Base-by-base conservation (phyloP, 2,113 vertebrate genomes). In the Atrichornis clamosus region DNA sequence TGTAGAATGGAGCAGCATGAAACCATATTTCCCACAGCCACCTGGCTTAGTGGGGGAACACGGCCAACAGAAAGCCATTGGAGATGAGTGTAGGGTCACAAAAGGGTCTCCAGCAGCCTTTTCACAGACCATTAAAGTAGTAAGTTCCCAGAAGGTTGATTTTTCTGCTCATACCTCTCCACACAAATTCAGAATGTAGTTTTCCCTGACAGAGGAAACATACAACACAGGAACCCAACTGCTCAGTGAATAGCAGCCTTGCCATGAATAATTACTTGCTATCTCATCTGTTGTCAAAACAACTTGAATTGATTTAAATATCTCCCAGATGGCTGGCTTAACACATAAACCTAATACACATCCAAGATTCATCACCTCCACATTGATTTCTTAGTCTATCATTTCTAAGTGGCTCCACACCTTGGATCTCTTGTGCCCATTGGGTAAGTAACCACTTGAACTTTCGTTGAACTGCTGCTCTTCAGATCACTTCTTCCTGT, bases 21-120 rank as follows among this genome's bases (percentile, higher is more conserved):
- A 91, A 69, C 21, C 4, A 1, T 86, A 53, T 96, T 96, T 96
- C 95, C 92, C 95, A 95, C 82, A 94, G 79, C 52, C 92, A 96
- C 95, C 95, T 96, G 96, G 72, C 63, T 92, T 56, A 75, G 13
- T 56, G 32, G 49, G 42, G 84, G 79, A 94, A 46, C 24, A 65
- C 62, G 35, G 72, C 89, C 93, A 95, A 90, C 35, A n/a, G 55
- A 88, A 95, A 97, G 47, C 16, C 68, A 88, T 52, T 1, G 1
- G 39, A 90, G 75, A 83, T 1, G 4, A 91, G 32, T 0, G 0
- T 15, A 75, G 67, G 67, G 49, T 83, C 6, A 7, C 26, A 59
- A 53, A 63, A 90, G 81, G 47, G 41, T 15, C 41, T 84, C 18
- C 68, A 78, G 15, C 15, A 87, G 77, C 55, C 70, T 94, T 94